Evolutionary conservation across 2,797 vertebrate species (phyloP), one percentile per base, ranked within the genome.

Genomic region (Trematocara caparti): DNA sequence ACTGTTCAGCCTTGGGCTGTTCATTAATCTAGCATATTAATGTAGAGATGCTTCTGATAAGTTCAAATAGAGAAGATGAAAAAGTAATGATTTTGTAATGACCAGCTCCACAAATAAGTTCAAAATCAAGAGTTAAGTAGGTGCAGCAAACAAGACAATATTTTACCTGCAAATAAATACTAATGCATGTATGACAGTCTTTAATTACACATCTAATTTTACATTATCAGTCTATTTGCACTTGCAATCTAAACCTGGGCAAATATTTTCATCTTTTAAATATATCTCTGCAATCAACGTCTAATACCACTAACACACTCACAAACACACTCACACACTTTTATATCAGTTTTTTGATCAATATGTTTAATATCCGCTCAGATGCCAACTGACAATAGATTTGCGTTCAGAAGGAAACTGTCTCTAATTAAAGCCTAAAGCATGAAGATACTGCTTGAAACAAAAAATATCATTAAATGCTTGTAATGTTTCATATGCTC

Each of bases 391-490:
- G 43, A 72, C 79, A 83, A 83, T 78, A 78, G 62, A 85, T 34
- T 66, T 55, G 74, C 71, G 49, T 45, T 81, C 32, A 83, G 34
- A 62, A 86, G 64, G 75, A 78, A 81, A 80, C 73, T 77, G 32
- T 19, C 49, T 87, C 85, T 88, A 94, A 92, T 88, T 89, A 83
- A 83, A 83, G 64, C 27, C 55, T 73, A 34, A 79, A 8, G 78
- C 73, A 24, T 17, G 77, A 75, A 30, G 12, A 75, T 69, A 78
- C 66, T 30, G 45, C 73, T 48, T 73, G 27, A 48, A 48, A 50
- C 11, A 57, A 19, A 19, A 19, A 15, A 8, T 17, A 36, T 32
- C 6, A 8, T 11, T 51, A 71, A 72, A 73, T 45, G 43, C 57
- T n/a, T 10, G 30, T 43, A 47, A 36, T 57, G 51, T 78, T 76